Base-by-base conservation (phyloP, 2,888 invertebrate species). In the Heteropelma amictum region DNA sequence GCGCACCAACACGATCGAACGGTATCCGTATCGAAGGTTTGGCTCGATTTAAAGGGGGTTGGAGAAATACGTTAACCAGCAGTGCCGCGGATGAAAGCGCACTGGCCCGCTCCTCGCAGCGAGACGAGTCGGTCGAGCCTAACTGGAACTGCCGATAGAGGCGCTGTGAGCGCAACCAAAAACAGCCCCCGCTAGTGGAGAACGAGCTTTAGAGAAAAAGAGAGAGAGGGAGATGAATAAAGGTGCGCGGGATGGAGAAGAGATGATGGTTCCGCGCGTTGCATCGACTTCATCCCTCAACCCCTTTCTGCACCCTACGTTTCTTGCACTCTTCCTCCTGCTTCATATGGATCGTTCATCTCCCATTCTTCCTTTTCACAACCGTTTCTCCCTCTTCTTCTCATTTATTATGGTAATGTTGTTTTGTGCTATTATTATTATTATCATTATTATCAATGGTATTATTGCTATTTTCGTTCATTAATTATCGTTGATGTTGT, bases 1-100 rank as follows among this genome's bases (percentile, higher is more conserved):
- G 33, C 49, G 30, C 53, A 51, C 19, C 23, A 53, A 10, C 38
- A 58, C 64, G 12, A 23, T 23, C 49, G 26, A 38, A 40, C 60
- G 42, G 42, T 56, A 40, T 61, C 54, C n/a, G n/a, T n/a, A n/a
- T 60, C 23, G 51, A 17, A 61, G 26, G 49, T 26, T 8, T 33
- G n/a, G 35, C 56, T 58, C 49, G 61, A 42, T 40, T 21, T 12
- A 21, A 35, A 33, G 71, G 56, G 28, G 42, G 12, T 61, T 40
- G 58, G 45, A 72, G 63, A 72, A 72, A 76, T 76, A 77, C 77
- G 75, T 82, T 74, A 67, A 76, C 83, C 84, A n/a, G n/a, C n/a
- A 81, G 82, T 80, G 77, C 82, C 85, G 85, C 86, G 86, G 85
- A 86, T 85, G 84, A 83, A 83, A 81, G 85, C 87, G 84, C 85